A percentile compares a stretch with the other conserved stretches of the same genome.
These are phyloP conservation scores for Drosophila eugracilis DNA, from an alignment of 1,140 invertebrate genomes.

Conservation along the genomic window DNA sequence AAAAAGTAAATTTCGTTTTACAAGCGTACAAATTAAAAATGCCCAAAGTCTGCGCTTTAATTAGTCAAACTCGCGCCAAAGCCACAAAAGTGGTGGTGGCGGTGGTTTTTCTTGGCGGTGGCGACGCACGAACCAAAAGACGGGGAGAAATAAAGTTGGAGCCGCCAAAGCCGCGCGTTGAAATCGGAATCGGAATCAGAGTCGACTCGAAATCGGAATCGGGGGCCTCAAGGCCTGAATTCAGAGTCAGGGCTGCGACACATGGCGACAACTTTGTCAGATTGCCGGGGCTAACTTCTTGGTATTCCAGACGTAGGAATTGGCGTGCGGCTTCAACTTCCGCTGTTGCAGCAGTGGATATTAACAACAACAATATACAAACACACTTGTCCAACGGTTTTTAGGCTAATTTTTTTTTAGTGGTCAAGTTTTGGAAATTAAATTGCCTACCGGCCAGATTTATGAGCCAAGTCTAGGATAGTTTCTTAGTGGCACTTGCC, in stretches of 20 bases:
- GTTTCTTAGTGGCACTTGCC: slow-evolving; percentile 64
- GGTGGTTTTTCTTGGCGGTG: slow-evolving; percentile 25
- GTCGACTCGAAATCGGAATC: too few relatives aligned
- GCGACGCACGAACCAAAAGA: slow-evolving; percentile 65
- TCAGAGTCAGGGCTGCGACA: slow-evolving; percentile 46
- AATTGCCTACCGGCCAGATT: slow-evolving; percentile 60
- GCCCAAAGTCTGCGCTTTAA: slow-evolving; percentile 81
- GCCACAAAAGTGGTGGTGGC: slow-evolving; percentile 45
- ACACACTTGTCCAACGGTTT: slow-evolving; percentile 68
- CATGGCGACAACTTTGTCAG: slow-evolving; percentile 73
- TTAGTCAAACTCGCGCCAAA: slow-evolving; percentile 83
- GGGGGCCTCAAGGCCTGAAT: slow-evolving; percentile 18
- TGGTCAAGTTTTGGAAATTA: slow-evolving; percentile 60
- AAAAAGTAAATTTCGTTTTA: slow-evolving; percentile 81
- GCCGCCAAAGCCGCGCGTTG: slow-evolving; percentile 28
- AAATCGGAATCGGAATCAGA: slow-evolving; percentile 39
- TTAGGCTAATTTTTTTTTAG: slow-evolving; percentile 76
- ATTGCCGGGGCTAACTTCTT: slow-evolving; percentile 64
- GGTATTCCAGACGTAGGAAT: slow-evolving; percentile 53
- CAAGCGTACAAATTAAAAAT: slow-evolving; percentile 84
- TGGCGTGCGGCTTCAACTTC: slow-evolving; percentile 69
- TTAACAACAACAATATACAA: slow-evolving; percentile 5
- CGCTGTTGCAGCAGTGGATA: slow-evolving; percentile 65
- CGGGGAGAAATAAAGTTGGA: slow-evolving; percentile 28
- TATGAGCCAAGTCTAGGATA: slow-evolving; percentile 54